A percentile compares a stretch with the other conserved stretches of the same genome.
phyloP scores from a whole-genome alignment of 2,888 invertebrate species.

The Mechanitis messenoides region DNA sequence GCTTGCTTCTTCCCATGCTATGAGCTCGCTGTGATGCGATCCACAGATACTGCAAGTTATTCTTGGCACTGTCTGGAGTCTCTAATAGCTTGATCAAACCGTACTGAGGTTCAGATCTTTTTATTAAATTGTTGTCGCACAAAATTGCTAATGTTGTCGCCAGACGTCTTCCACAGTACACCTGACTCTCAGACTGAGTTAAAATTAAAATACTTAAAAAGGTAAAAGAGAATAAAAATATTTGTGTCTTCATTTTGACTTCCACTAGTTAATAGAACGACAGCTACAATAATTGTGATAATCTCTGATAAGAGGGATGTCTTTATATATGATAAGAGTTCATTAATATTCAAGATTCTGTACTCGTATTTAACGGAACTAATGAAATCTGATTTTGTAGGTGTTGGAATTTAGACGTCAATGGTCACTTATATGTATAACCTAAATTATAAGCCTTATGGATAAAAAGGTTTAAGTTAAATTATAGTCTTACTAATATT shows the following conservation, averaged over 20 bases:
- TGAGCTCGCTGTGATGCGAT: constrained; percentile 25
- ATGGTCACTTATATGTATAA: too few relatives aligned
- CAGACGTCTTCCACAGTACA: constrained; percentile 27
- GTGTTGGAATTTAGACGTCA: too few relatives aligned
- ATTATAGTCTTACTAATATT: too few relatives aligned
- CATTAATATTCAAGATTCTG: constrained; percentile 16
- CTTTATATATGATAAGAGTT: constrained; percentile 12
- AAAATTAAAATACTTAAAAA: constrained; percentile 11
- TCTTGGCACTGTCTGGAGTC: background rate
- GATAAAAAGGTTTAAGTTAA: too few relatives aligned
- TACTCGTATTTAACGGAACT: constrained; percentile 1
- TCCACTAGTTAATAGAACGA: too few relatives aligned
- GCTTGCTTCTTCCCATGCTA: constrained; percentile 27
- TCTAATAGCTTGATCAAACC: too few relatives aligned
- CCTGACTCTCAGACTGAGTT: constrained; percentile 11
- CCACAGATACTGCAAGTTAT: constrained; percentile 27
- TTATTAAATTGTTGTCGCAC: constrained; percentile 16
- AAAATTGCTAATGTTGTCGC: constrained; percentile 28
- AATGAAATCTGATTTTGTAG: constrained; percentile 12
- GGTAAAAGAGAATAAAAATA: constrained; percentile 7
- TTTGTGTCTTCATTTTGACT: constrained; percentile 26
- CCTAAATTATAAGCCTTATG: too few relatives aligned
- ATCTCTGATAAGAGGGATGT: background rate
- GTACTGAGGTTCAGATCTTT: constrained; percentile 1
- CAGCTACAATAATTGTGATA: background rate